Evolutionary conservation across 2,888 invertebrate species (phyloP), one percentile per base, ranked within the genome.

Genomic region (Nephrotoma flavescens): DNA sequence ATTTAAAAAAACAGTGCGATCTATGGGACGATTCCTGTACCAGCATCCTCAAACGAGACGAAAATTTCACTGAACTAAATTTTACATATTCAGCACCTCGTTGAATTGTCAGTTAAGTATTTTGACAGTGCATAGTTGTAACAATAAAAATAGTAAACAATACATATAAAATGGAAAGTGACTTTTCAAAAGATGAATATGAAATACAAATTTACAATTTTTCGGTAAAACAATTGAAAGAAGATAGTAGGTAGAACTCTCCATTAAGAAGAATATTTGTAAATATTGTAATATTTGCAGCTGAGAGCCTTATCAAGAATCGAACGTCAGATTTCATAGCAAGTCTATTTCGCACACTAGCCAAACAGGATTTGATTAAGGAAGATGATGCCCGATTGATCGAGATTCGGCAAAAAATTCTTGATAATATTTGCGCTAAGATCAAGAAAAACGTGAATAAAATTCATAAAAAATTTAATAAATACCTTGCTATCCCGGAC

Each of bases 191-290:
- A 19, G 31, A 44, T 12, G 89, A 89, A 86, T 89, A 89, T 86
- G 89, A 90, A 89, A 88, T 89, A 45, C 89, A 90, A 86, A 89
- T 89, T 87, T 90, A 89, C 86, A 88, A 88, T 0, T 90, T 89
- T 87, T 89, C 90, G 0, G 88, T 88, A 0, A 89, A 89, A 85
- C 89, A 90, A 87, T 87, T 89, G 57, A 88, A 89, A 12, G 42
- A 89, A 11, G 89, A 89, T 87, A 88, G 90, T 90, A 88, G 88
- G 88, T 88, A 19, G 85, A 87, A 71, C 87, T 15, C 41, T 84
- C n/a, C 6, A 42, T 11, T 57, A 52, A 52, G n/a, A 41, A 85
- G n/a, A 41, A 41, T 41, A 42, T 42, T 6, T 85, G 3, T 6
- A n/a, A 11, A 41, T 11, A 4, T 6, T 9, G 11, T 86, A 41